A percentile compares a stretch with the other conserved stretches of the same genome.
Conservation (phyloP, 2,888 invertebrate genomes). For the Allophyes oxyacanthae region DNA sequence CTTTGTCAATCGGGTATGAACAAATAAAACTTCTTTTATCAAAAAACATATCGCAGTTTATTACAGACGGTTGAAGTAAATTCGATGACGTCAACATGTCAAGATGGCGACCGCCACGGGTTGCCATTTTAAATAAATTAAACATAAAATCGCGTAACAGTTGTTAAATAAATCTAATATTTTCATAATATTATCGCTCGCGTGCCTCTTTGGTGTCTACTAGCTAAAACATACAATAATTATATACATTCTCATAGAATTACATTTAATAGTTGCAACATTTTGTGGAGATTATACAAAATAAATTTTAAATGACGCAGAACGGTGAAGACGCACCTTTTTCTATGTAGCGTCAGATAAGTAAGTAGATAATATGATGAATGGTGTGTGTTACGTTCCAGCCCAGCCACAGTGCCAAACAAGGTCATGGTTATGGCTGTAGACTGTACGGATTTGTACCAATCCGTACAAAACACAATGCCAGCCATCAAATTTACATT, state of each 20-base stretch:
- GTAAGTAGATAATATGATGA: background rate
- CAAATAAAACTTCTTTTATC: constrained; percentile 62
- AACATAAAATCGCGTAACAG: constrained; percentile 86
- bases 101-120: constrained; percentile 55
- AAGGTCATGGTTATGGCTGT: too few species aligned
- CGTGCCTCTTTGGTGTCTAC: constrained; percentile 88
- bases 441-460: too few species aligned
- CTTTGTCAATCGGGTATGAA: background rate
- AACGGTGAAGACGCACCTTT: background rate
- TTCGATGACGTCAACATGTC: constrained; percentile 72
- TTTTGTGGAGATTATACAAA: constrained; percentile 50
- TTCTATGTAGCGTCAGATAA: constrained; percentile 19
- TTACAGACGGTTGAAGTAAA: constrained; percentile 75
- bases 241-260: constrained; percentile 64
- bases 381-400: too few species aligned
- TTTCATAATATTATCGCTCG: constrained; percentile 67
- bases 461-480: too few species aligned
- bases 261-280: constrained; percentile 59
- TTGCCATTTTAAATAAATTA: constrained; percentile 81
- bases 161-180: constrained; percentile 80
- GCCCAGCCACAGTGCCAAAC: too few species aligned
- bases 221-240: constrained; percentile 77
- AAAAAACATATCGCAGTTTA: constrained; percentile 79
- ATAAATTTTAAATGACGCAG: constrained; percentile 7
- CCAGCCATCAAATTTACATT: too few species aligned